A percentile compares a stretch with the other conserved stretches of the same genome.
Evolutionary conservation across 2,888 invertebrate species (phyloP).

Genomic region (Ischnura elegans): DNA sequence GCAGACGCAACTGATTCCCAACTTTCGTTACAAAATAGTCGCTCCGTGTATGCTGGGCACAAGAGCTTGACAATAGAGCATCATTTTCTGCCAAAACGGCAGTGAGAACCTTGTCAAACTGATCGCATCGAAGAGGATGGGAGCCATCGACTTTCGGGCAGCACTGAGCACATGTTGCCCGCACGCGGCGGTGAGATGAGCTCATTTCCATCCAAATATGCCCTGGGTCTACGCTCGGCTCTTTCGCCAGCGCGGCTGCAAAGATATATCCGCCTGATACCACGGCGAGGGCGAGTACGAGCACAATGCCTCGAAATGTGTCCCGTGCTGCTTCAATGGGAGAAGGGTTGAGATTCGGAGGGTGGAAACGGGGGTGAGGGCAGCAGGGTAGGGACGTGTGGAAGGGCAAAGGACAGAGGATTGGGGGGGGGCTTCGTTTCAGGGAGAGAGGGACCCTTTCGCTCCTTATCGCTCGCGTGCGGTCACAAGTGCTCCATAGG

Average conservation of each 20-base stretch:
- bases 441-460: neutral
- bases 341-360: neutral
- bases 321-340: neutral
- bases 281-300: neutral
- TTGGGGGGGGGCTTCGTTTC: neutral
- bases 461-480: constrained; percentile 11
- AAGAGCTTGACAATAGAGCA: too few relatives aligned
- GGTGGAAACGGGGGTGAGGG: neutral
- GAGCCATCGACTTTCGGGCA: too few relatives aligned
- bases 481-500: neutral
- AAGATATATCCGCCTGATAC: neutral
- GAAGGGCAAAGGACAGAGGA: neutral
- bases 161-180: neutral
- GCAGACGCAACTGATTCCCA: too few relatives aligned
- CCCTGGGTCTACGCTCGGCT: too few relatives aligned
- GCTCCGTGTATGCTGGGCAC: too few relatives aligned
- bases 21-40: too few relatives aligned
- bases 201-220: constrained; percentile 1
- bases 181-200: neutral
- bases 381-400: neutral
- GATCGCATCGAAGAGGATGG: too few relatives aligned
- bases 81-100: too few relatives aligned
- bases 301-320: neutral
- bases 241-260: neutral
- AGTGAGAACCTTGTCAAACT: too few relatives aligned